A percentile compares a stretch with the other conserved stretches of the same genome.
phyloP scores from a whole-genome alignment of 2,797 vertebrate species.

The Neoniphon sammara region DNA sequence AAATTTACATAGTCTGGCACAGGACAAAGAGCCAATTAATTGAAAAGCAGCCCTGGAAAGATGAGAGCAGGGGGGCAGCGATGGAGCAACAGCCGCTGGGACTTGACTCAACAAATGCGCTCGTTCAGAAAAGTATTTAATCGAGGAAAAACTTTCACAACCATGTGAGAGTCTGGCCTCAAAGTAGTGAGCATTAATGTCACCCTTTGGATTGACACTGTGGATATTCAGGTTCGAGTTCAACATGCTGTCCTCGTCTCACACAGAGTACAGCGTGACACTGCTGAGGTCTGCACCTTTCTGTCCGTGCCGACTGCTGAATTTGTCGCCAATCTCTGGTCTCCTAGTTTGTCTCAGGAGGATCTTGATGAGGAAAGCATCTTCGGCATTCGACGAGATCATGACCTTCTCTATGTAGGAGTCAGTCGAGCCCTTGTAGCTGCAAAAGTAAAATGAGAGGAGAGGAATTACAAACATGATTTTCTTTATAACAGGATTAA shows the following conservation, averaged over 20 bases:
- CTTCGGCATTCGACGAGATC: slow-evolving; percentile 99
- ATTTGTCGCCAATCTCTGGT: slow-evolving; percentile 98
- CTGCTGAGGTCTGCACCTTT: slow-evolving; percentile 86
- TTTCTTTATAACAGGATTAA: background rate
- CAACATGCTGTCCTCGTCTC: background rate
- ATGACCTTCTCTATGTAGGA: slow-evolving; percentile 99
- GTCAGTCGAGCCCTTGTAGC: slow-evolving; percentile 97
- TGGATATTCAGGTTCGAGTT: slow-evolving; percentile 11
- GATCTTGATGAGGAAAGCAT: slow-evolving; percentile 99
- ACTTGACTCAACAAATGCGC: slow-evolving; percentile 90
- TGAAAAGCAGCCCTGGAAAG: slow-evolving; percentile 89
- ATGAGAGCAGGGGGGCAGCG: slow-evolving; percentile 89
- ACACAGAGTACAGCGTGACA: background rate
- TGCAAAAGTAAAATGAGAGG: slow-evolving; percentile 58
- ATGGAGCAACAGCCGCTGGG: slow-evolving; percentile 90
- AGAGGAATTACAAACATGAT: background rate
- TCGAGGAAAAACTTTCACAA: slow-evolving; percentile 34
- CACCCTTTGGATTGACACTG: background rate
- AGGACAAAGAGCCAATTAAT: slow-evolving; percentile 99
- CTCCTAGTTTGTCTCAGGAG: slow-evolving; percentile 95
- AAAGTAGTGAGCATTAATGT: background rate
- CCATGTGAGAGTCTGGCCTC: slow-evolving; percentile 7
- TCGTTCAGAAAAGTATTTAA: slow-evolving; percentile 24
- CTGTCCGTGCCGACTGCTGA: slow-evolving; percentile 98
- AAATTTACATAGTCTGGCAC: slow-evolving; percentile 98